phyloP scores from a whole-genome alignment of 2,113 vertebrate genomes.

The Salvelinus alpinus region DNA sequence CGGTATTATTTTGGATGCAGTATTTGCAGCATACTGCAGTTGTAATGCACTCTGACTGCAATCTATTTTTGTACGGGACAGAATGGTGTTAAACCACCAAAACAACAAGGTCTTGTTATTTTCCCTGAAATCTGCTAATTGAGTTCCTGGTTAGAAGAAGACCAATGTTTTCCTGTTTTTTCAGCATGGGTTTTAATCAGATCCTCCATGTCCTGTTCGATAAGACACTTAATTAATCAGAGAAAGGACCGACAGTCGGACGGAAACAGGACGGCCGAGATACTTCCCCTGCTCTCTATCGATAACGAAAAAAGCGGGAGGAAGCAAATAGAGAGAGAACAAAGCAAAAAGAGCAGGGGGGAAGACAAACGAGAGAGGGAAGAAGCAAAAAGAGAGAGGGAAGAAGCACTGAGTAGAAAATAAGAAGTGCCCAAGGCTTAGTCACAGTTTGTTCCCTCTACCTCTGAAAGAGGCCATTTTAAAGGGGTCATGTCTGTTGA shows the following conservation, averaged over 20 bases:
- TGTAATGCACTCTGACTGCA: too few species aligned
- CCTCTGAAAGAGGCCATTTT: too few species aligned
- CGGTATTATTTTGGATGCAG: too few species aligned
- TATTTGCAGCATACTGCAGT: too few species aligned
- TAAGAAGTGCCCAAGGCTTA: too few species aligned
- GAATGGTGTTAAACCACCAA: slow-evolving; percentile 17
- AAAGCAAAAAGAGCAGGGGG: neutral
- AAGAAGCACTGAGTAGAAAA: too few species aligned
- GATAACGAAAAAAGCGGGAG: neutral
- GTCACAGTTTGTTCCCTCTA: too few species aligned
- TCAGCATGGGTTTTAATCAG: slow-evolving; percentile 60
- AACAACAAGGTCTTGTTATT: slow-evolving; percentile 31
- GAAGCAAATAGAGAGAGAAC: slow-evolving; percentile 16
- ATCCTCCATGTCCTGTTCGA: slow-evolving; percentile 68
- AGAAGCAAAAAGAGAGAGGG: slow-evolving; percentile 29
- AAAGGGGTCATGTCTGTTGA: too few species aligned
- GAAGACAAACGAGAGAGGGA: neutral
- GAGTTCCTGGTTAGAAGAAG: slow-evolving; percentile 48
- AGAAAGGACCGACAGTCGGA: slow-evolving; percentile 52
- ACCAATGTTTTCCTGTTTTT: slow-evolving; percentile 28
- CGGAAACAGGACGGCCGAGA: slow-evolving; percentile 41
- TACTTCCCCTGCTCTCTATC: slow-evolving; percentile 45
- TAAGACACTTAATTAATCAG: slow-evolving; percentile 70
- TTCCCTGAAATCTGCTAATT: slow-evolving; percentile 42
- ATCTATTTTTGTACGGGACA: slow-evolving; percentile 5